Percentiles rank a stretch among this genome's conserved stretches.
These are phyloP conservation scores for Diadromus collaris DNA, from an alignment of 2,888 invertebrate genomes.

Conservation along the genomic window DNA sequence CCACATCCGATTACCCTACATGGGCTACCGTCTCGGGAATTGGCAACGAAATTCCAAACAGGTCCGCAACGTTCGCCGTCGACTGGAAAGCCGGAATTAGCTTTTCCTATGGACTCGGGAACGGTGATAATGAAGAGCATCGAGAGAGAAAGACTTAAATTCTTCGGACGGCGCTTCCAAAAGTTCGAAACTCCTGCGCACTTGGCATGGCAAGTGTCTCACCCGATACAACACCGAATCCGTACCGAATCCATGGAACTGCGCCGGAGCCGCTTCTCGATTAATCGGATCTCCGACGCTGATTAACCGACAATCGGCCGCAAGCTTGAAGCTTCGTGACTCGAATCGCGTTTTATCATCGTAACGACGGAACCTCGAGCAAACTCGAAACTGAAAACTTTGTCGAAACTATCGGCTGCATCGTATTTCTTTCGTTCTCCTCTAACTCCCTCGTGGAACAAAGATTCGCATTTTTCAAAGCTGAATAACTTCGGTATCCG, in stretches of 20 bases:
- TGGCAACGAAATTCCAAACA: conserved; percentile 24
- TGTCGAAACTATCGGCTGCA: background rate
- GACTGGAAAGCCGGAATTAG: conserved; percentile 16
- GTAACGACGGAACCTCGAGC: background rate
- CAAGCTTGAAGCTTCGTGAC: conserved; percentile 19
- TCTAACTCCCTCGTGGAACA: background rate
- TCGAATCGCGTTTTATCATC: conserved; percentile 1
- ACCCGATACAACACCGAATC: conserved; percentile 20
- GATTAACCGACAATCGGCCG: conserved; percentile 32
- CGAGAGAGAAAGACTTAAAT: conserved; percentile 3
- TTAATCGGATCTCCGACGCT: conserved; percentile 33
- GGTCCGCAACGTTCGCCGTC: background rate
- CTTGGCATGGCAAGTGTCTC: conserved; percentile 48
- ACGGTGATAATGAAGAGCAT: conserved; percentile 7
- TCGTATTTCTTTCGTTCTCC: background rate
- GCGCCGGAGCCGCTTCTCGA: background rate
- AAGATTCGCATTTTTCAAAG: background rate
- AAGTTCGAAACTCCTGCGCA: conserved; percentile 32
- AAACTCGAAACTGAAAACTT: background rate
- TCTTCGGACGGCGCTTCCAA: conserved; percentile 3
- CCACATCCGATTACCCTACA: no score
- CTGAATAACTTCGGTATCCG: background rate
- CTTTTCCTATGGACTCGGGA: background rate
- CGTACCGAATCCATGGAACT: background rate
- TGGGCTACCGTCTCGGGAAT: conserved; percentile 3